Evolutionary conservation across 64 coral and sea anemone species (phyloP).

Genomic region (Hydrozoanthus tunicans): DNA sequence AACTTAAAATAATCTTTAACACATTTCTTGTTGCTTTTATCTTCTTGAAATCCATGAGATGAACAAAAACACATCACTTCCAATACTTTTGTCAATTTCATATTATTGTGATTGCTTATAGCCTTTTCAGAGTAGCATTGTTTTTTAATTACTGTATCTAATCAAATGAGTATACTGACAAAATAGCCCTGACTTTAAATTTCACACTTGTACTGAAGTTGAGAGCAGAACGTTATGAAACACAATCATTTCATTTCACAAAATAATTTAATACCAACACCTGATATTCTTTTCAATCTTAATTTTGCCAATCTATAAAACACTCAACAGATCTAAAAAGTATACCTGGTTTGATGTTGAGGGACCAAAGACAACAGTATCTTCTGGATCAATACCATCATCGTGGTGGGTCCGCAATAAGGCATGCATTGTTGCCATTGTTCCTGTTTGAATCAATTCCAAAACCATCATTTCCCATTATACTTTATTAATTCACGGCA

Average conservation of each 20-base stretch:
- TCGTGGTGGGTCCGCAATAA: not conserved
- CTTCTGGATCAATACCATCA: not conserved
- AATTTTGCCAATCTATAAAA: not conserved
- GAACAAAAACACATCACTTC: too few species aligned
- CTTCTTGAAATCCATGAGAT: too few species aligned
- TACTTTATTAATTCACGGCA: not conserved
- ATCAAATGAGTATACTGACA: too few species aligned
- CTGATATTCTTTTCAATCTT: not conserved
- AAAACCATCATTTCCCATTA: not conserved
- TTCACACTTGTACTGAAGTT: too few species aligned
- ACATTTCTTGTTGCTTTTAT: too few species aligned
- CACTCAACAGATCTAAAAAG: not conserved
- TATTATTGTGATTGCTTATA: too few species aligned
- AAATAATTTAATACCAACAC: not conserved
- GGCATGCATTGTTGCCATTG: not conserved
- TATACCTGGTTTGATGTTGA: not conserved
- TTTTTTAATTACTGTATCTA: too few species aligned
- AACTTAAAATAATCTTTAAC: too few species aligned
- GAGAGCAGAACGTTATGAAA: too few species aligned
- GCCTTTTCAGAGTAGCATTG: too few species aligned
- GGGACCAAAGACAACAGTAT: not conserved
- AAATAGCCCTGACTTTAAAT: too few species aligned
- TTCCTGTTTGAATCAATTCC: not conserved
- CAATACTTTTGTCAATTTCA: too few species aligned
- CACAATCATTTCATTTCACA: not conserved